Evolutionary conservation across 2,888 invertebrate genomes (phyloP), one percentile per base, ranked within the genome.

Genomic region (Oeneis ivallda): DNA sequence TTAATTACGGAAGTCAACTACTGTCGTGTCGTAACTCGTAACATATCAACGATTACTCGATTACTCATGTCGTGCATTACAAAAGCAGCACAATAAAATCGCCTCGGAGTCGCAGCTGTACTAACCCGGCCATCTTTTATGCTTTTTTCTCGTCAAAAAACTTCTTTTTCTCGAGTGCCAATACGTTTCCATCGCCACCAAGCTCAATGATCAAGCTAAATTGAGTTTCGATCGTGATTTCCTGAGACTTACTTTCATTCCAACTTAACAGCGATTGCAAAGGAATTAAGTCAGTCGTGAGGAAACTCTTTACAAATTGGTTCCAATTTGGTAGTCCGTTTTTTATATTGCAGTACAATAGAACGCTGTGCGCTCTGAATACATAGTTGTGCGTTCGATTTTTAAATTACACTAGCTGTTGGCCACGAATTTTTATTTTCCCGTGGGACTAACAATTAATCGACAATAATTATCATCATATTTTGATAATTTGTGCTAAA

Each of bases 41-140:
- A n/a, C 34, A 15, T 54, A 6, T 39, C 49, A 11, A 32, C 47
- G 37, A 49, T 19, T 8, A 43, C 26, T 26, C 26, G 26, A 26
- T 5, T 26, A 5, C 17, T 41, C 8, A 37, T 10, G n/a, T 61
- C 61, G 61, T n/a, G 5, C 7, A n/a, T 13, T 61, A 26, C 52
- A 52, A 61, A 61, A 52, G 19, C 13, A 37, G 17, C 72, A 75
- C 72, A 76, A 77, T 75, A 80, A 78, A 77, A 81, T 74, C 72
- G 76, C 74, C 73, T 71, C 75, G 66, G 73, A 73, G 68, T 74
- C 72, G 78, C 85, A 87, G 87, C 86, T 87, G 87, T 80, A 75
- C 79, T 73, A 83, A 81, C 79, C 79, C 74, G 76, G 74, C 76
- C 79, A 78, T 81, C 74, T 80, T 79, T 72, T 73, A 76, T 75